A percentile compares a stretch with the other conserved stretches of the same genome.
These are phyloP conservation scores for Bufo bufo DNA, from an alignment of 2,113 vertebrate genomes.

Conservation along the genomic window DNA sequence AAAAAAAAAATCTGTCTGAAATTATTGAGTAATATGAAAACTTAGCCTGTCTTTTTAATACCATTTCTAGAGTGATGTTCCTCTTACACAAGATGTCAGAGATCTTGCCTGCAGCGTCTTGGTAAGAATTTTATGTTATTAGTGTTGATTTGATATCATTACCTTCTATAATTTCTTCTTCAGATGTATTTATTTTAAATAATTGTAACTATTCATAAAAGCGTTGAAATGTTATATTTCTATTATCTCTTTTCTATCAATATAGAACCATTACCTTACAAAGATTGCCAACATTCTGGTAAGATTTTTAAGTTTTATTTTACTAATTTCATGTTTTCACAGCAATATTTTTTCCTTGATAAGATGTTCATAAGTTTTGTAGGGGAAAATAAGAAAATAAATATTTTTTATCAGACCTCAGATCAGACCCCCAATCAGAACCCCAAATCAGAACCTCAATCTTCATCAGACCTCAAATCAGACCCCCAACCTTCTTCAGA, in stretches of 20 bases:
- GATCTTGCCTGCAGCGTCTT: conserved; percentile 38
- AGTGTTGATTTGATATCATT: neutral
- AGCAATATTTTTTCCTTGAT: too few species aligned
- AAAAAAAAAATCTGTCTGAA: neutral
- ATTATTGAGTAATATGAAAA: neutral
- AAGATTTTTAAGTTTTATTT: neutral
- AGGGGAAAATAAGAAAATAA: too few species aligned
- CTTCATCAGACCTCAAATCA: too few species aligned
- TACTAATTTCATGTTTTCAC: neutral
- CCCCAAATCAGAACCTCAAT: too few species aligned
- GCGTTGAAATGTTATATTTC: neutral
- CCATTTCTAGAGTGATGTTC: conserved; percentile 37
- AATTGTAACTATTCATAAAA: neutral
- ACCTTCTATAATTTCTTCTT: neutral
- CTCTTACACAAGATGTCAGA: conserved; percentile 49
- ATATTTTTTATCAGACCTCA: too few species aligned
- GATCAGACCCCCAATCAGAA: too few species aligned
- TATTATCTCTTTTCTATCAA: neutral
- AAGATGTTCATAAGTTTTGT: too few species aligned
- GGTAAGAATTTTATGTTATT: conserved; percentile 11
- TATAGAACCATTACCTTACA: conserved; percentile 27
- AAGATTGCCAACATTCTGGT: conserved; percentile 41
- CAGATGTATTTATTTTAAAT: neutral
- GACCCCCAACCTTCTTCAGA: too few species aligned
- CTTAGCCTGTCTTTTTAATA: neutral